phyloP scores from a whole-genome alignment of 1,140 invertebrate species.

The Drosophila nasuta region DNA sequence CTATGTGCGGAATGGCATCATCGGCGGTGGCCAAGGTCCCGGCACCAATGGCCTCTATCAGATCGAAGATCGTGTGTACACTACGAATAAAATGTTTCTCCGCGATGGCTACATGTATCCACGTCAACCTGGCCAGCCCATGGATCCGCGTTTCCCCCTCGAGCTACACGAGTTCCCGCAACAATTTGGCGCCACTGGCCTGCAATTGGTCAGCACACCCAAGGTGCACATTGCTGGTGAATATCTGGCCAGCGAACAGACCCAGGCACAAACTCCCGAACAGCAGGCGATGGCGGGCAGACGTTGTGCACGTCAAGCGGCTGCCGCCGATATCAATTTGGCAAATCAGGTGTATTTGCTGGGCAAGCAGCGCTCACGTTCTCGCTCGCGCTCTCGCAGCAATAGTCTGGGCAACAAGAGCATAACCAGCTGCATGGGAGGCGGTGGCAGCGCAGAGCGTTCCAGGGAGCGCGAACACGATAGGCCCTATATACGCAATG shows the following conservation, averaged over 20 bases:
- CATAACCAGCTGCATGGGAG: constrained; percentile 60
- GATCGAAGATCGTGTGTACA: constrained; percentile 79
- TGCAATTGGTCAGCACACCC: constrained; percentile 75
- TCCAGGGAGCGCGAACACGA: constrained; percentile 35
- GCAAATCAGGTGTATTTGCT: constrained; percentile 80
- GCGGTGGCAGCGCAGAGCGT: constrained; percentile 14
- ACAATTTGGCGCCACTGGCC: constrained; percentile 73
- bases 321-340: constrained; percentile 76
- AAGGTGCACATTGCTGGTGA: constrained; percentile 82
- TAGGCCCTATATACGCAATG: constrained; percentile 73
- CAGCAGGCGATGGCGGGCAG: constrained; percentile 49
- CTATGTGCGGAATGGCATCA: constrained; percentile 78
- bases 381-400: constrained; percentile 74
- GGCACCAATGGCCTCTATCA: constrained; percentile 78
- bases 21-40: constrained; percentile 71
- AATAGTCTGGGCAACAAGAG: constrained; percentile 76
- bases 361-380: constrained; percentile 69
- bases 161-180: constrained; percentile 80
- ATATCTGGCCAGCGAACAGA: constrained; percentile 61
- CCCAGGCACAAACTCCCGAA: constrained; percentile 18
- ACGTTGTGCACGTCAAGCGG: constrained; percentile 63
- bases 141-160: constrained; percentile 80
- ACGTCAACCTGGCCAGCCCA: constrained; percentile 77
- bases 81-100: constrained; percentile 81
- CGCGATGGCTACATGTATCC: constrained; percentile 83